Evolutionary conservation across 2,797 vertebrate genomes (phyloP).

Genomic region (Microctenopoma stevenorrisi): DNA sequence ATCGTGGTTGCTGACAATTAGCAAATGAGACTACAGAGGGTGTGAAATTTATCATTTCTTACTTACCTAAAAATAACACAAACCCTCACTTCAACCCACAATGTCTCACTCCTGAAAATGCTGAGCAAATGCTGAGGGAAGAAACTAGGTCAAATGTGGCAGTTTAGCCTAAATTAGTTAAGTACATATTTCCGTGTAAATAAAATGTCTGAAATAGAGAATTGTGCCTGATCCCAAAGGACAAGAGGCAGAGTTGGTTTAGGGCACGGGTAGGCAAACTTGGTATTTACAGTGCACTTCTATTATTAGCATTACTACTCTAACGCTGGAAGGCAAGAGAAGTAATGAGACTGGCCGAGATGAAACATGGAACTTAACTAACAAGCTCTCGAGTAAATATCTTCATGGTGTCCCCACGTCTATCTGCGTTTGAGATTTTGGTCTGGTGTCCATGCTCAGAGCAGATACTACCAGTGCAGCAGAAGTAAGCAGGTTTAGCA

Average conservation of each 20-base stretch:
- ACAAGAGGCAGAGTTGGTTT: neutral
- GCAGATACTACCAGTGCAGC: constrained; percentile 51
- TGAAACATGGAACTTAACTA: constrained; percentile 24
- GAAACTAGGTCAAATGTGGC: too few relatives aligned
- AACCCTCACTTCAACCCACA: too few relatives aligned
- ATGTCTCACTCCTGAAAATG: too few relatives aligned
- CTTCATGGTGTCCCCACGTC: neutral
- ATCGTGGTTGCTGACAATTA: too few relatives aligned
- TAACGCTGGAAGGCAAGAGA: constrained; percentile 34
- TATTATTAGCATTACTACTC: neutral
- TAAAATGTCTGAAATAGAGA: constrained; percentile 33
- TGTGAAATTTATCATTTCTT: too few relatives aligned
- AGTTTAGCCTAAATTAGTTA: too few relatives aligned
- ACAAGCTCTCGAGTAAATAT: neutral
- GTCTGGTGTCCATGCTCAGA: constrained; percentile 5
- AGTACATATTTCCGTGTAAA: neutral
- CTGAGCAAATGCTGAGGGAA: too few relatives aligned
- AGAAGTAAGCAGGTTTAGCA: constrained; percentile 58
- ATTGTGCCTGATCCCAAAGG: neutral
- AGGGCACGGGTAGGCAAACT: neutral
- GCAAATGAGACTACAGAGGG: too few relatives aligned
- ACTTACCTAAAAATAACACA: too few relatives aligned
- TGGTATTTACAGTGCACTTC: constrained; percentile 10
- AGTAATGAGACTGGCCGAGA: constrained; percentile 20
- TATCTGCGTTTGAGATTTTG: neutral